Conservation (phyloP, 2,888 invertebrate species). For the Fragum sueziense region DNA sequence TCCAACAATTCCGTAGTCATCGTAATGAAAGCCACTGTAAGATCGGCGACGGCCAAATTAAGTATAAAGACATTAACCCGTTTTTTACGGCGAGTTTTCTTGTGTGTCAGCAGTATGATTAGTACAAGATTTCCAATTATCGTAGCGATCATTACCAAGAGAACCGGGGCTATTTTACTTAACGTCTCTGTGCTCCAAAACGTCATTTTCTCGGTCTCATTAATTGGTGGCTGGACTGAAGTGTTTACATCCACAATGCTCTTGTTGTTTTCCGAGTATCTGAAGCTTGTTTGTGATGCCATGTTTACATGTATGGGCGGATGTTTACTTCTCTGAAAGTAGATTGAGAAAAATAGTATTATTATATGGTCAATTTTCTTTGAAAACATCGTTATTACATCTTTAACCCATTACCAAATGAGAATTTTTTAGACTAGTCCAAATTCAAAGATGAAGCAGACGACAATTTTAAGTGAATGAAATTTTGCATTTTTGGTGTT, state of each 20-base stretch:
- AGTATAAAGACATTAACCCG: constrained; percentile 83
- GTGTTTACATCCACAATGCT: neutral
- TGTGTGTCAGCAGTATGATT: constrained; percentile 78
- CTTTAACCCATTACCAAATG: too few species aligned
- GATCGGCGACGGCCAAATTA: constrained; percentile 82
- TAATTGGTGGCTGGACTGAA: neutral
- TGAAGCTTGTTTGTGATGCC: neutral
- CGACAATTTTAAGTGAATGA: too few species aligned
- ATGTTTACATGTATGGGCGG: too few species aligned
- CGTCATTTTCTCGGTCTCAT: constrained; percentile 31
- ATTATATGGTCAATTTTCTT: too few species aligned
- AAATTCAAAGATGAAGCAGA: too few species aligned
- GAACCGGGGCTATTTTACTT: constrained; percentile 61
- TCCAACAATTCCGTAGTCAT: constrained; percentile 83
- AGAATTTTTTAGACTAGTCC: too few species aligned
- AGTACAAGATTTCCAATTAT: constrained; percentile 82
- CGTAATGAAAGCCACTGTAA: constrained; percentile 82
- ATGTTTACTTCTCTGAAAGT: neutral
- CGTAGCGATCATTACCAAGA: constrained; percentile 79
- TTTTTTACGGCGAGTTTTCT: constrained; percentile 73
- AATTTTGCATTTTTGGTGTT: too few species aligned
- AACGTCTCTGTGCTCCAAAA: constrained; percentile 63
- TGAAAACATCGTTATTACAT: too few species aligned
- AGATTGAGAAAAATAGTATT: too few species aligned
- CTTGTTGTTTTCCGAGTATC: neutral